Evolutionary conservation across 2,113 vertebrate genomes (phyloP), one percentile per base, ranked within the genome.

Genomic region (Xiphias gladius): DNA sequence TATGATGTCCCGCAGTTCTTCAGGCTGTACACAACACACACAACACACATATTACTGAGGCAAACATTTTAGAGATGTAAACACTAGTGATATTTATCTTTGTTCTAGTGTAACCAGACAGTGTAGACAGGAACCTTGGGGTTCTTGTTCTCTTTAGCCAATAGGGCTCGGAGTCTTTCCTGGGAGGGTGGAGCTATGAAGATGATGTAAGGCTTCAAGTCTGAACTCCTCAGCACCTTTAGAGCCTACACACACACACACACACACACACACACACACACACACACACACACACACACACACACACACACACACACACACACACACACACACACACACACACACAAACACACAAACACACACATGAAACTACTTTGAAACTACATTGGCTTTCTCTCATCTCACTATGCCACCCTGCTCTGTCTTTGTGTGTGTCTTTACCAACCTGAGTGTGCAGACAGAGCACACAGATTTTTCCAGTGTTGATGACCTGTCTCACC

Each of bases 171-270:
- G 70, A 99, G 95, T 92, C 98, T 93, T 89, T 99, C 98, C 91
- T 99, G 98, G 26, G 98, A 98, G 72, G 98, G 98, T 1, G 98
- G 98, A 46, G 98, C 98, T 84, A 99, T 97, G 94, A 99, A 99
- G 93, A 99, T 97, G 86, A 99, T 98, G 90, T 99, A 99, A 67
- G 98, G 98, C 94, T 99, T 99, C 90, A 99, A 94, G 92, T 99
- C 98, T 57, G 97, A 97, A 94, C 96, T 97, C 70, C 98, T 96
- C 67, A 99, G 94, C 46, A 97, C 96, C 94, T 98, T 99, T 85
- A 99, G 90, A 69, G 97, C 97, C 98, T 99, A 84, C 7, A 88
- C 5, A 54, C 43, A 79, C 26, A 64, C 80, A 82, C 41, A 86
- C 7, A 71, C 17, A 83, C 58, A 83, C 19, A 80, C 1, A 79